Percentiles rank a stretch among this genome's conserved stretches.
These are phyloP conservation scores for Dioctria linearis DNA, from an alignment of 2,888 invertebrate genomes.

Conservation along the genomic window DNA sequence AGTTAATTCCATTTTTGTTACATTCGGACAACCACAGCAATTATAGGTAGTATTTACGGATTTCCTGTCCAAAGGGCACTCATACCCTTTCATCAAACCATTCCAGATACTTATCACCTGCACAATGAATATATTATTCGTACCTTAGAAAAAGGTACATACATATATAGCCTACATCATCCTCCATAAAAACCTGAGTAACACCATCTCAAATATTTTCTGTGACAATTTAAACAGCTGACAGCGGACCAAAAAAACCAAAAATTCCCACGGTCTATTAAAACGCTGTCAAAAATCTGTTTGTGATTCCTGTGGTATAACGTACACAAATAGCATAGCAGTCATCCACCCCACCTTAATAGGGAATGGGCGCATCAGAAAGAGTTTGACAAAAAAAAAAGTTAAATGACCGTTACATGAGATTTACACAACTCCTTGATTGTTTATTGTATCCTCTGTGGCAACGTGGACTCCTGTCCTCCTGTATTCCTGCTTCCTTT, in stretches of 20 bases:
- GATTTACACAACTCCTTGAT: slow-evolving; percentile 35
- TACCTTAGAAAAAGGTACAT: too few species aligned
- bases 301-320: slow-evolving; percentile 4
- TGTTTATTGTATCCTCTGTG: slow-evolving; percentile 25
- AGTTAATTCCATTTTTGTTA: too few species aligned
- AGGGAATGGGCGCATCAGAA: not conserved
- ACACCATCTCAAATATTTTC: not conserved
- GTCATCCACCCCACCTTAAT: not conserved
- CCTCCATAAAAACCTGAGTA: not conserved
- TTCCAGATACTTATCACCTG: too few species aligned
- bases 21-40: too few species aligned
- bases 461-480: not conserved
- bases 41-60: too few species aligned
- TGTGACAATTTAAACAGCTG: slow-evolving; percentile 26
- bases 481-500: slow-evolving; percentile 15
- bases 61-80: too few species aligned
- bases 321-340: not conserved
- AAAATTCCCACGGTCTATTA: slow-evolving; percentile 36
- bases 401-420: slow-evolving; percentile 22
- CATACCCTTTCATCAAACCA: too few species aligned
- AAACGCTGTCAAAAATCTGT: slow-evolving; percentile 13
- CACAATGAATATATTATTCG: too few species aligned
- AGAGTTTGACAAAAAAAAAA: not conserved
- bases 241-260: not conserved
- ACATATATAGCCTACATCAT: too few species aligned